A percentile compares a stretch with the other conserved stretches of the same genome.
Conservation (phyloP, 2,113 vertebrate genomes). For the Pseudolaguvia tuberculata region DNA sequence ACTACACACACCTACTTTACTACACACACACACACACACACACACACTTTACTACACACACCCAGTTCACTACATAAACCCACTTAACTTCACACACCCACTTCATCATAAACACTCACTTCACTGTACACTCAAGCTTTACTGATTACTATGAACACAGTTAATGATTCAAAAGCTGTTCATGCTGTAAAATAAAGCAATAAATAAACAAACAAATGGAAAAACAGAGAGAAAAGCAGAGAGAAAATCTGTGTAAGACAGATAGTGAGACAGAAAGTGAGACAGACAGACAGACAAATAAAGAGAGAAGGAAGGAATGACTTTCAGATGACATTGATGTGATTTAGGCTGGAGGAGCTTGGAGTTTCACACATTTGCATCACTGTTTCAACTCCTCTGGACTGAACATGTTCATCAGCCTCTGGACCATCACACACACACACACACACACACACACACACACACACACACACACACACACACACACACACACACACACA, state of each 20-base stretch:
- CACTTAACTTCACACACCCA: too few relatives aligned
- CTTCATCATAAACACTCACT: too few relatives aligned
- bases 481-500: background rate
- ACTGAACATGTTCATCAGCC: slow-evolving; percentile 48
- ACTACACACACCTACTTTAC: too few relatives aligned
- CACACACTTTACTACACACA: too few relatives aligned
- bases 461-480: background rate
- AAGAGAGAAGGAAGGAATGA: slow-evolving; percentile 60
- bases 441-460: slow-evolving; percentile 14
- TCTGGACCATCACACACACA: slow-evolving; percentile 45
- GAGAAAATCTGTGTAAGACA: background rate
- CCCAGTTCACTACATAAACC: too few relatives aligned
- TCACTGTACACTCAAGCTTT: too few relatives aligned
- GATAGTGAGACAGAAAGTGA: slow-evolving; percentile 9
- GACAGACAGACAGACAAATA: background rate
- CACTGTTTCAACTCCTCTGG: slow-evolving; percentile 64
- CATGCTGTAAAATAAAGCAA: too few relatives aligned
- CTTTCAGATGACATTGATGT: slow-evolving; percentile 82
- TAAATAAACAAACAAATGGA: too few relatives aligned
- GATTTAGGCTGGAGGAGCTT: slow-evolving; percentile 61
- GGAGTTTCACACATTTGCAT: slow-evolving; percentile 55
- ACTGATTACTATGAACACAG: too few relatives aligned
- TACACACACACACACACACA: too few relatives aligned
- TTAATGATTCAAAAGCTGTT: too few relatives aligned
- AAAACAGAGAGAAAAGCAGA: too few relatives aligned